Base-by-base conservation (phyloP, 1,140 invertebrate species). In the Trichonephila clavipes region DNA sequence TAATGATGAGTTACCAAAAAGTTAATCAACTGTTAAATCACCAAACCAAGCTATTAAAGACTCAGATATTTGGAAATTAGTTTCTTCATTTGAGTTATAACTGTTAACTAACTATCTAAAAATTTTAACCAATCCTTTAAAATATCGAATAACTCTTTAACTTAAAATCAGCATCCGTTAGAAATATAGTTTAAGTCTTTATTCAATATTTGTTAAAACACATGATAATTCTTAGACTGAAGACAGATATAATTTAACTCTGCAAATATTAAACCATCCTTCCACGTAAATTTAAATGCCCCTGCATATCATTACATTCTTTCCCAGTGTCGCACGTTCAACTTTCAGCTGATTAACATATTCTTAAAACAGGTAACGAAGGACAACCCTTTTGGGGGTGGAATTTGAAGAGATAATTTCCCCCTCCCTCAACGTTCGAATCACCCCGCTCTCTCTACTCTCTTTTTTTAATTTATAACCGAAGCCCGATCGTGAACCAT, bases 321-420 rank as follows among this genome's bases (percentile, higher is more conserved):
- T 24, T 59, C 58, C 28, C 34, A n/a, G 83, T 83, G 21, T 34
- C 24, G 34, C 44, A 61, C 34, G 61, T 89, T 72, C 64, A 51
- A 72, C 82, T 72, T 72, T n/a, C 28, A 90, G 18, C 82, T 92
- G 82, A 92, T 92, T 92, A 92, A 86, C 90, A 92, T 92, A 92
- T 92, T 92, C 90, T 92, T 86, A 87, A 72, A 87, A 69, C 62
- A 85, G 90, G 69, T 61, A 59, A 90, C 44, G 69, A 62, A 59
- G 88, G 69, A 90, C 88, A 24, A 34, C 72, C 72, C 88, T 81
- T 88, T 90, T 69, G 89, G 77, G 59, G 90, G 18, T 82, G 82
- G 58, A 28, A 81, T 86, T 16, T 34, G 62, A 64, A 24, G 59
- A 92, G 44, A 85, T 72, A 83, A 92, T 69, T 86, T 59, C 72